Evolutionary conservation across 2,797 vertebrate species (phyloP).

Genomic region (Atherinosoma microstoma): DNA sequence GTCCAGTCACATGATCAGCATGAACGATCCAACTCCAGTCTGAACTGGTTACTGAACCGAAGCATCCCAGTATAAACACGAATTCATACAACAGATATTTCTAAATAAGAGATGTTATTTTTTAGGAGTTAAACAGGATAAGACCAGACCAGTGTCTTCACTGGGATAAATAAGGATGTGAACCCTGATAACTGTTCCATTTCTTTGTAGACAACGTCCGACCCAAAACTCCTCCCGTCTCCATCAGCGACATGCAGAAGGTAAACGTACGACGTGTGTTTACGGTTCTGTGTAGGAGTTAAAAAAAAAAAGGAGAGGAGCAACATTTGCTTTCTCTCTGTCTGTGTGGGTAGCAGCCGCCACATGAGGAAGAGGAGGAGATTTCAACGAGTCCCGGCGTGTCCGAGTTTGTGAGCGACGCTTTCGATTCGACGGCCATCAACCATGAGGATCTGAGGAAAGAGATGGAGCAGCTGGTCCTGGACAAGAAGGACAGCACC

Average conservation of each 20-base stretch:
- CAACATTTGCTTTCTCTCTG: neutral
- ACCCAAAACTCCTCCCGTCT: slow-evolving; percentile 84
- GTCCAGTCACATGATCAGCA: too few species aligned
- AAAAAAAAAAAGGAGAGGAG: accelerated
- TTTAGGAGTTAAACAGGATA: too few species aligned
- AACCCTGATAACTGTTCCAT: too few species aligned
- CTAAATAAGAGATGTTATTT: too few species aligned
- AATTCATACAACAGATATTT: too few species aligned
- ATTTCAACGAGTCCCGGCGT: slow-evolving; percentile 96
- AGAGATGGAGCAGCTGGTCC: slow-evolving; percentile 96
- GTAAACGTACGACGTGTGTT: slow-evolving; percentile 19
- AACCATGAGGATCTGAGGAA: slow-evolving; percentile 95
- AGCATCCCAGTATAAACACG: too few species aligned
- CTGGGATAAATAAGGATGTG: too few species aligned
- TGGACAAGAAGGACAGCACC: slow-evolving; percentile 89
- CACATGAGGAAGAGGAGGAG: slow-evolving; percentile 91
- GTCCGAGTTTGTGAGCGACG: slow-evolving; percentile 97
- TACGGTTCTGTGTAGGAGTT: neutral
- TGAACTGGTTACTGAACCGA: too few species aligned
- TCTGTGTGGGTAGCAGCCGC: slow-evolving; percentile 17
- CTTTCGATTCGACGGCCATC: slow-evolving; percentile 90
- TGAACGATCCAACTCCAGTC: too few species aligned
- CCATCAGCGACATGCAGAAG: slow-evolving; percentile 76
- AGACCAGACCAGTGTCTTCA: too few species aligned
- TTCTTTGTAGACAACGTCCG: slow-evolving; percentile 77